Evolutionary conservation across 2,797 vertebrate genomes (phyloP).

Genomic region (Hemitrygon akajei): DNA sequence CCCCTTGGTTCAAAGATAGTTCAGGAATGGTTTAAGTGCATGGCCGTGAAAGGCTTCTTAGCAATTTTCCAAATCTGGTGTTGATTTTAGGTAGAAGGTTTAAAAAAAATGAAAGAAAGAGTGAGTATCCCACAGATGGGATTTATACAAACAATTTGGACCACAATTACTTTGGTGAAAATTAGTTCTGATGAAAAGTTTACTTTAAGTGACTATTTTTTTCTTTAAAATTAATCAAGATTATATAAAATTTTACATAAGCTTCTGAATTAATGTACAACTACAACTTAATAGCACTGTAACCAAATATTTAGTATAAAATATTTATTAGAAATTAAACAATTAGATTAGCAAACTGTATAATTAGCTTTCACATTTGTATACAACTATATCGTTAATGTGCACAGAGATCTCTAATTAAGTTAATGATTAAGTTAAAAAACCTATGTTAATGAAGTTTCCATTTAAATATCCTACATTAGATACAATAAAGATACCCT

Average conservation of each 20-base stretch:
- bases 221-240: background rate
- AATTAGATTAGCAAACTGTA: background rate
- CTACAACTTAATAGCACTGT: background rate
- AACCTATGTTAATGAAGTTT: conserved; percentile 8
- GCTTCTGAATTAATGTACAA: background rate
- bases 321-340: background rate
- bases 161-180: background rate
- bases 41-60: conserved; percentile 28
- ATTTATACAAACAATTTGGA: conserved; percentile 18
- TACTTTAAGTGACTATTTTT: background rate
- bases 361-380: background rate
- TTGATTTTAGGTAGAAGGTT: conserved; percentile 31
- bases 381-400: background rate
- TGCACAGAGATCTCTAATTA: background rate
- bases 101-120: conserved; percentile 1
- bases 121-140: background rate
- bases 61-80: conserved; percentile 36
- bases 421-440: conserved; percentile 34
- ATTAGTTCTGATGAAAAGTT: background rate
- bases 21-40: conserved; percentile 35
- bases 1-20: conserved; percentile 34
- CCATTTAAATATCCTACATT: conserved; percentile 29
- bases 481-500: conserved; percentile 29
- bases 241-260: background rate
- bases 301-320: background rate